Evolutionary conservation across 2,113 vertebrate species (phyloP).

Genomic region (Coptodon rendalli): DNA sequence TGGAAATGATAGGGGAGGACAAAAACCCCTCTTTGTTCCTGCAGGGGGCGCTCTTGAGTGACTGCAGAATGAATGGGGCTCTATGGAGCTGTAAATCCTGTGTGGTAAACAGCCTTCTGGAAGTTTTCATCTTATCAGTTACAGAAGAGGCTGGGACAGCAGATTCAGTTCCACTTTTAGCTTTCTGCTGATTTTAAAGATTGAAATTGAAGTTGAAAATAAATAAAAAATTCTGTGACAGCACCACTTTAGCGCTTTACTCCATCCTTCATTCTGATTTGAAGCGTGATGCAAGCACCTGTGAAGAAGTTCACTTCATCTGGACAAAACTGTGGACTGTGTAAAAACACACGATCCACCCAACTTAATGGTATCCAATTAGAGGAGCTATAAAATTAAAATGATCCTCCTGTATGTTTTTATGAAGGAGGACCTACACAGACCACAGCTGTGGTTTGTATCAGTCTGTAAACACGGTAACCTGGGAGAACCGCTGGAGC

Average conservation of each 20-base stretch:
- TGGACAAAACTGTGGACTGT: no score
- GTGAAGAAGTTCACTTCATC: accelerated
- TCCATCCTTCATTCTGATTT: background rate
- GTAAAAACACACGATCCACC: accelerated
- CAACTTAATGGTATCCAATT: background rate
- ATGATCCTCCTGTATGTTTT: background rate
- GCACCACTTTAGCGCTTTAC: background rate
- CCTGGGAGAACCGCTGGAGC: background rate
- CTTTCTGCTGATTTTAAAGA: background rate
- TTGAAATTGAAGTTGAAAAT: background rate
- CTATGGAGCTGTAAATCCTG: background rate
- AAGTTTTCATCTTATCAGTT: background rate
- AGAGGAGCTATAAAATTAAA: background rate
- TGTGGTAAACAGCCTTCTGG: background rate
- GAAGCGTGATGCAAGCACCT: accelerated
- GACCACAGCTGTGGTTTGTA: background rate
- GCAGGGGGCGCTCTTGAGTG: background rate
- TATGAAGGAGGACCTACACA: accelerated
- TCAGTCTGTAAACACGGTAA: background rate
- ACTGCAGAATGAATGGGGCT: accelerated
- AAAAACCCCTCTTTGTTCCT: accelerated
- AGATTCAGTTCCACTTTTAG: background rate
- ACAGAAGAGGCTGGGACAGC: background rate
- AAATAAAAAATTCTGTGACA: background rate
- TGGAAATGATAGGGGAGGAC: background rate